Evolutionary conservation across 2,797 vertebrate species (phyloP).

Genomic region (Rhinichthys osculus): DNA sequence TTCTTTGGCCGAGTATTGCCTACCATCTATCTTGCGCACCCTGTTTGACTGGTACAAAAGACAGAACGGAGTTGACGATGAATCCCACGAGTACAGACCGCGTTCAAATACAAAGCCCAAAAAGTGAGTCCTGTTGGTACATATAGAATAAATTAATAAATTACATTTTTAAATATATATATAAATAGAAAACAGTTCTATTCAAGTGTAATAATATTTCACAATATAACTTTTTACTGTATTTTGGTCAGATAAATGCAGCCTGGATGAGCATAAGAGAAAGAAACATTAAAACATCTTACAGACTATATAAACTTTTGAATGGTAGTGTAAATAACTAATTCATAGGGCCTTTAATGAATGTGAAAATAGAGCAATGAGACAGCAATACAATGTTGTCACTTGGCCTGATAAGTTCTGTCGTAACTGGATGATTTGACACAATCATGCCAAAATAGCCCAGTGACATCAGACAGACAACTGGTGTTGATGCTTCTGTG

Average conservation of each 20-base stretch:
- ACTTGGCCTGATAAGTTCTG: conserved; percentile 1
- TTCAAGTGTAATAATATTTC: no score
- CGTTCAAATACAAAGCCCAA: conserved; percentile 97
- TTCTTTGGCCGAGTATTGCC: conserved; percentile 95
- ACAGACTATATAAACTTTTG: not conserved
- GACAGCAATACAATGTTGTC: conserved; percentile 7
- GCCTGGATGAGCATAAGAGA: not conserved
- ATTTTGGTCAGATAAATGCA: no score
- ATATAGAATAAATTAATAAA: not conserved
- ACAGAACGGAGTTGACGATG: conserved; percentile 96
- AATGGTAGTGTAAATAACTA: not conserved
- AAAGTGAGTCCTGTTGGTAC: conserved; percentile 77
- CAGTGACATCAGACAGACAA: conserved; percentile 37
- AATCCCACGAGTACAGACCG: conserved; percentile 95
- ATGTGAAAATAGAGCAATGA: not conserved
- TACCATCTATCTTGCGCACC: conserved; percentile 95
- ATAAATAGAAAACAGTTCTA: no score
- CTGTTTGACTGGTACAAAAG: conserved; percentile 99
- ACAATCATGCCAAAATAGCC: conserved; percentile 34
- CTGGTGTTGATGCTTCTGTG: conserved; percentile 9
- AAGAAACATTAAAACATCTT: not conserved
- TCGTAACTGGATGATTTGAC: conserved; percentile 14
- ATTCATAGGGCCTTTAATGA: not conserved
- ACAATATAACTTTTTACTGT: no score
- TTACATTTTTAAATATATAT: no score